phyloP scores from a whole-genome alignment of 2,113 vertebrate species.

The Chrysemys picta region DNA sequence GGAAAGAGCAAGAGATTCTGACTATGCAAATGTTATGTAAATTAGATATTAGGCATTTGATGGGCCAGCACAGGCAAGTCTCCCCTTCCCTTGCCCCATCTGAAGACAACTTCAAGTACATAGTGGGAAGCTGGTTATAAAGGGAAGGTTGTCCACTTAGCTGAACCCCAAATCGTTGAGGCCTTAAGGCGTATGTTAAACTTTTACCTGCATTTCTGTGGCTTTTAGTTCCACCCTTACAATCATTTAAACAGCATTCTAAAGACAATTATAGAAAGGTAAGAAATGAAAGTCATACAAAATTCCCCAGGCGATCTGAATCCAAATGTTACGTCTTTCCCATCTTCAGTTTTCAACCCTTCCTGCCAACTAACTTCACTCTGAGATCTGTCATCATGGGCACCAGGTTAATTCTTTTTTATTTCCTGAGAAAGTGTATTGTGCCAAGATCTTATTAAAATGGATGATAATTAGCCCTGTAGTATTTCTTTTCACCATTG shows the following conservation, averaged over 20 bases:
- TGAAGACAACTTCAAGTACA: neutral
- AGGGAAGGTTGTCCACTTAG: neutral
- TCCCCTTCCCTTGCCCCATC: neutral
- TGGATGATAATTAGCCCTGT: slow-evolving; percentile 48
- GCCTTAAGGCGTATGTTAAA: neutral
- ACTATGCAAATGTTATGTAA: neutral
- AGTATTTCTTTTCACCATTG: slow-evolving; percentile 66
- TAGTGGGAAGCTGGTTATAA: neutral
- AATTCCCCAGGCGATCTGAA: neutral
- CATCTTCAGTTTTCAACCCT: slow-evolving; percentile 7
- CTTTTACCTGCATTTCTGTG: neutral
- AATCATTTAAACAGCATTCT: neutral
- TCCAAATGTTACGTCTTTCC: neutral
- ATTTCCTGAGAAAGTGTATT: slow-evolving; percentile 19
- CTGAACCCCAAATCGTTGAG: neutral
- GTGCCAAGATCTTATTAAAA: slow-evolving; percentile 66
- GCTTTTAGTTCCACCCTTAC: neutral
- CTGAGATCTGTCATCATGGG: slow-evolving; percentile 17
- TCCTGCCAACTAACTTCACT: neutral
- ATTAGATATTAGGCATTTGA: neutral
- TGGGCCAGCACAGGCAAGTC: neutral
- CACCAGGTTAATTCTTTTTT: slow-evolving; percentile 15
- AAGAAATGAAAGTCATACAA: accelerated
- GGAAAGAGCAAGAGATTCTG: neutral
- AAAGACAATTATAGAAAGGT: neutral